Conservation (phyloP, 2,888 invertebrate genomes). For the Dermolepida albohirtum region DNA sequence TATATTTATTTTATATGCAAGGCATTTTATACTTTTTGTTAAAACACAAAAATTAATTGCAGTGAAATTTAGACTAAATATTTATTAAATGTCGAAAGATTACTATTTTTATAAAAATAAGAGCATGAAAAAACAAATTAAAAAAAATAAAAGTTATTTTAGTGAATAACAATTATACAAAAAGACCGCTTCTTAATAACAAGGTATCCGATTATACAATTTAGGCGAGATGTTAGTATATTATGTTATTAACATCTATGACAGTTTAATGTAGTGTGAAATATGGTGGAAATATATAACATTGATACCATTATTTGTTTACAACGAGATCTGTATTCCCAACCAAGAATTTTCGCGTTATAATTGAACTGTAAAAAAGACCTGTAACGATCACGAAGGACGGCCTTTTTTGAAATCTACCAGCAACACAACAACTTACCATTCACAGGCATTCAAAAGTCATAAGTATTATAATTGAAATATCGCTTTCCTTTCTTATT, state of each 20-base stretch:
- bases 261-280: slow-evolving; percentile 65
- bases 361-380: slow-evolving; percentile 44
- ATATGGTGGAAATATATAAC: slow-evolving; percentile 60
- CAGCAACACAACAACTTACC: slow-evolving; percentile 32
- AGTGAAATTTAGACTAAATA: too few species aligned
- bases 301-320: slow-evolving; percentile 57
- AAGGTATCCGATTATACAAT: not conserved
- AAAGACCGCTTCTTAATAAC: slow-evolving; percentile 15
- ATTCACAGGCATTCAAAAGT: slow-evolving; percentile 49
- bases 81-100: too few species aligned
- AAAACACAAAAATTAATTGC: too few species aligned
- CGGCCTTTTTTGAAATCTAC: not conserved
- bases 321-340: slow-evolving; percentile 40
- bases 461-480: slow-evolving; percentile 56
- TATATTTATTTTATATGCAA: too few species aligned
- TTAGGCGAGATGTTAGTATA: slow-evolving; percentile 61
- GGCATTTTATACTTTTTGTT: too few species aligned
- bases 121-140: too few species aligned
- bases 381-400: slow-evolving; percentile 9
- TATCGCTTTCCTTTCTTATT: slow-evolving; percentile 45
- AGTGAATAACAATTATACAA: not conserved
- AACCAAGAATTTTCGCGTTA: slow-evolving; percentile 23
- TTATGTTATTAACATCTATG: slow-evolving; percentile 63
- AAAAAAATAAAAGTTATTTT: too few species aligned
- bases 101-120: too few species aligned